Conservation (phyloP, 2,797 vertebrate species). For the Enteromius radiatus region DNA sequence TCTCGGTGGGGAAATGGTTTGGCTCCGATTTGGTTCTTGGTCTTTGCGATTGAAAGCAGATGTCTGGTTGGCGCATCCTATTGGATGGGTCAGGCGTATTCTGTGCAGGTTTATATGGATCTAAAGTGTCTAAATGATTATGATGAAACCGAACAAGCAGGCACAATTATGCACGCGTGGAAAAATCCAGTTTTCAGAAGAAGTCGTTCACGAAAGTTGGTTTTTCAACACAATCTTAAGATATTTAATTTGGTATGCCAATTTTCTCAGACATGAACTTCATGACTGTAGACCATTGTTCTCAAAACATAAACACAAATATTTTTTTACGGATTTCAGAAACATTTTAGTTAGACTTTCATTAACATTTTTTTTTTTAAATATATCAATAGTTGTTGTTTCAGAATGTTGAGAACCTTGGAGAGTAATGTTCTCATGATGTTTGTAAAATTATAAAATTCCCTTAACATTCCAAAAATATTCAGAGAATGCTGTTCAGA, state of each 20-base stretch:
- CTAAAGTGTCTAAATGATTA: not conserved
- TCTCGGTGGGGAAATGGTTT: conserved; percentile 31
- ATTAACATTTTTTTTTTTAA: not conserved
- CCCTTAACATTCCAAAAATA: not conserved
- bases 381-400: not conserved
- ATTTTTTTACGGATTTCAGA: not conserved
- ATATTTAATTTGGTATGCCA: not conserved
- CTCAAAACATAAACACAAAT: not conserved
- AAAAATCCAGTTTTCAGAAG: not conserved
- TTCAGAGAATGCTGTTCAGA: not conserved
- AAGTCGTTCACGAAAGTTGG: not conserved
- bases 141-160: not conserved
- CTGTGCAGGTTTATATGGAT: not conserved
- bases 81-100: conserved; percentile 9
- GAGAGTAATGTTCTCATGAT: not conserved
- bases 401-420: not conserved
- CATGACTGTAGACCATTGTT: not conserved
- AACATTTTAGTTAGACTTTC: not conserved
- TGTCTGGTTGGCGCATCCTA: not conserved
- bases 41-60: conserved; percentile 29
- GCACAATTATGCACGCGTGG: not conserved
- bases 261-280: not conserved
- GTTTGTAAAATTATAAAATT: not conserved
- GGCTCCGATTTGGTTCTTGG: not conserved
- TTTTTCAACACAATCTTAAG: not conserved